Evolutionary conservation across 92 coral and sea anemone species (phyloP), one percentile per base, ranked within the genome.

Genomic region (Zoanthus sociatus): DNA sequence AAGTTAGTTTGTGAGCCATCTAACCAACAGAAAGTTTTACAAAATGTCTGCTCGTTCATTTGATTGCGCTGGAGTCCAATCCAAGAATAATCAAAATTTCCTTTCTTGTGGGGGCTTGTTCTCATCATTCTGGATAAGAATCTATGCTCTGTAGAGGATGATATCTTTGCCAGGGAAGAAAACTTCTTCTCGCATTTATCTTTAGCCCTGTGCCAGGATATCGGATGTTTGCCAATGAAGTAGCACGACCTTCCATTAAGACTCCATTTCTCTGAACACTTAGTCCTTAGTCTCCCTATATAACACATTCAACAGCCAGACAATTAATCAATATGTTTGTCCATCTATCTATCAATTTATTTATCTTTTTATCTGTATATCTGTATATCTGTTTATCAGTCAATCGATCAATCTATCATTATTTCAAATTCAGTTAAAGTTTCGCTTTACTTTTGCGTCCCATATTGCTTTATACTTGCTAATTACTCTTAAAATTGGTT

Each of bases 31-130:
- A 81, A 81, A 12, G 45, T 81, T 18, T 21, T 11, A 3, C n/a
- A 6, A 1, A 45, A n/a, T 8, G 56, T 3, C 21, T 9, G 20
- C 17, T 32, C 32, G 69, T 63, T 16, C 0, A 7, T 63, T 63
- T 63, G 46, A 66, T 74, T 46, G 60, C 75, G 85, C 12, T 81
- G 47, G 12, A 81, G 60, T 44, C 85, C 85, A 30, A 81, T 81
- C 85, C 85, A 81, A 17, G 37, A 20, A 31, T 81, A 81, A 20
- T 66, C 85, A 16, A 6, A 21, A 2, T 7, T 8, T 12, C 85
- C 85, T 12, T 64, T 64, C 63, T 81, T 81, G 58, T 64, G 45
- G 44, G 30, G 20, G 31, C 85, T 81, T 13, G 7, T 50, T 45
- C 33, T 46, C 58, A 51, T 66, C 85, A 81, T 66, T 68, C 44